These are phyloP conservation scores for Ophion slaviceki DNA, from an alignment of 2,888 invertebrate species.

Conservation along the genomic window DNA sequence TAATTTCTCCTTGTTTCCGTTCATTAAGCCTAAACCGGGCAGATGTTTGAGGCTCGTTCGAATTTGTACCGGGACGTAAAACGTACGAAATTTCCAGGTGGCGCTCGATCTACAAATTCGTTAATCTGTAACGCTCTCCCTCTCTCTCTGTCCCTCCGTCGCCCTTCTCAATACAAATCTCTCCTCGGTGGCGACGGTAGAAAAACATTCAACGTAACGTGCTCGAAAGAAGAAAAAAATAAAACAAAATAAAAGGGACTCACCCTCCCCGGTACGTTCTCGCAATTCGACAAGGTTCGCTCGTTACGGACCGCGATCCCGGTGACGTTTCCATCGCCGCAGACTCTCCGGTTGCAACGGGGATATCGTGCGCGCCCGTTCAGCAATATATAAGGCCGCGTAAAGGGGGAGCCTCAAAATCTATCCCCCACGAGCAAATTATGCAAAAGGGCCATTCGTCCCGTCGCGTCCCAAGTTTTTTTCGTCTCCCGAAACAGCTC, in stretches of 20 bases:
- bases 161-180: background rate
- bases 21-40: constrained; percentile 5
- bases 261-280: constrained; percentile 27
- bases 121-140: constrained; percentile 60
- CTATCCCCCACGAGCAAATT: constrained; percentile 37
- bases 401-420: constrained; percentile 35
- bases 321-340: constrained; percentile 59
- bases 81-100: constrained; percentile 29
- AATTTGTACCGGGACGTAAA: constrained; percentile 5
- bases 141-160: background rate
- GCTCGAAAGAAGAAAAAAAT: background rate
- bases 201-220: constrained; percentile 33
- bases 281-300: constrained; percentile 65
- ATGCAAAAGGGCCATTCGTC: constrained; percentile 27
- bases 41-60: constrained; percentile 26
- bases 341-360: constrained; percentile 17
- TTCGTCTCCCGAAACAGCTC: constrained; percentile 1
- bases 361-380: constrained; percentile 5
- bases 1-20: background rate
- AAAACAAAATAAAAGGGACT: constrained; percentile 18
- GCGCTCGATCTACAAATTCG: constrained; percentile 54
- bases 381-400: constrained; percentile 13
- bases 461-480: constrained; percentile 4
- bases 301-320: constrained; percentile 61
- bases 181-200: constrained; percentile 17